Conservation (phyloP, 2,113 vertebrate species). For the Capricornis sumatraensis region DNA sequence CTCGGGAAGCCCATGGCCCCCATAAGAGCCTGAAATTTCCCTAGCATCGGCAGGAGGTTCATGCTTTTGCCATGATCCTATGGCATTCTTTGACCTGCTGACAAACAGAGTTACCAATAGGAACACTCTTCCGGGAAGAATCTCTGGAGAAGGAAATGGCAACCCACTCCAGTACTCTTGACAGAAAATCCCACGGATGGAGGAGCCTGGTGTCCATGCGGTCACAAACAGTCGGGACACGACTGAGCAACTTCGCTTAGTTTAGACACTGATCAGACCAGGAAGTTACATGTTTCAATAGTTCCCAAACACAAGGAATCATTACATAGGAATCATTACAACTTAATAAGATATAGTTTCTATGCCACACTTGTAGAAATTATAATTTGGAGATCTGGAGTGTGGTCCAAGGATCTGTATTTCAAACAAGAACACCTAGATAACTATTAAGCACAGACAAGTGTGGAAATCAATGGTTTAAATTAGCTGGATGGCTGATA, state of each 20-base stretch:
- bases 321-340: background rate
- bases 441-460: background rate
- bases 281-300: background rate
- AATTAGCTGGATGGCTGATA: background rate
- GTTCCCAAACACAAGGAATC: background rate
- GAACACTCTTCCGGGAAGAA: rapidly evolving
- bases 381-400: background rate
- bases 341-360: background rate
- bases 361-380: background rate
- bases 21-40: background rate
- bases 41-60: background rate
- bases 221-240: no score
- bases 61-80: background rate
- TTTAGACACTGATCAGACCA: background rate
- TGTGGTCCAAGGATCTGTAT: background rate
- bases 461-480: background rate
- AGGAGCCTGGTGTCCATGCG: no score
- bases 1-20: background rate
- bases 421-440: background rate
- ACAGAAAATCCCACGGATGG: no score
- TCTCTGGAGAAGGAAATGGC: no score
- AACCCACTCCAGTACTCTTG: no score
- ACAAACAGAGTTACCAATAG: background rate
- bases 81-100: background rate
- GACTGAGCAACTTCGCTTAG: background rate